Evolutionary conservation across 2,797 vertebrate genomes (phyloP).

Genomic region (Denticeps clupeoides): DNA sequence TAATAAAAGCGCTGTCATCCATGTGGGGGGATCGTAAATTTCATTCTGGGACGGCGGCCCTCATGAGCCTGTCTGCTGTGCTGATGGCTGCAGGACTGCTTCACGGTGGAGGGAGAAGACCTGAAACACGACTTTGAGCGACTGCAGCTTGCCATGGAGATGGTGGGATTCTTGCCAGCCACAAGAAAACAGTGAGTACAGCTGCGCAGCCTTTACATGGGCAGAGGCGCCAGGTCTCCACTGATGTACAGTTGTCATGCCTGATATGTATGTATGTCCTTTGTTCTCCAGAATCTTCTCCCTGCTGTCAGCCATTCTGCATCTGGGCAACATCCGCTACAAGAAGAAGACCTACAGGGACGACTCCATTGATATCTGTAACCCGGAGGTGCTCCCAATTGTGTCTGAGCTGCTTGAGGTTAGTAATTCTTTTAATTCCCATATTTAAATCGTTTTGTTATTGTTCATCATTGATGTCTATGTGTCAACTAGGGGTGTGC

Average conservation of each 20-base stretch:
- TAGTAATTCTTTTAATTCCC: no score
- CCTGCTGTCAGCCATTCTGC: slow-evolving; percentile 90
- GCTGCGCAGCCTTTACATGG: no score
- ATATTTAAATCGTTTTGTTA: no score
- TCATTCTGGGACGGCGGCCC: no score
- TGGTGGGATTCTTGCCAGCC: slow-evolving; percentile 94
- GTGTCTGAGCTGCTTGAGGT: slow-evolving; percentile 94
- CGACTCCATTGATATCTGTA: slow-evolving; percentile 94
- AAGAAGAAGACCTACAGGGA: slow-evolving; percentile 94
- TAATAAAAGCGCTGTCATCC: no score
- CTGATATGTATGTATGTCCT: no score
- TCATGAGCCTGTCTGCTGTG: neutral
- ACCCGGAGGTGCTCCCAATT: slow-evolving; percentile 80
- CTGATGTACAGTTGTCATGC: no score
- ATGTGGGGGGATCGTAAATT: no score
- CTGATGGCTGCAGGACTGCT: slow-evolving; percentile 72
- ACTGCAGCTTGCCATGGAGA: slow-evolving; percentile 95
- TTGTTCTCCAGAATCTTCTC: slow-evolving; percentile 75
- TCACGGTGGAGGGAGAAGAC: slow-evolving; percentile 90
- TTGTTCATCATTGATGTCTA: no score
- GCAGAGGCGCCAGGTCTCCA: no score
- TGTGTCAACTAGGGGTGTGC: no score
- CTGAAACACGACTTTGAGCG: slow-evolving; percentile 96
- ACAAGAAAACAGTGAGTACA: slow-evolving; percentile 88
- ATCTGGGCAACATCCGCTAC: slow-evolving; percentile 93